Conservation (phyloP, 2,113 vertebrate genomes). For the Muscicapa adusta region DNA sequence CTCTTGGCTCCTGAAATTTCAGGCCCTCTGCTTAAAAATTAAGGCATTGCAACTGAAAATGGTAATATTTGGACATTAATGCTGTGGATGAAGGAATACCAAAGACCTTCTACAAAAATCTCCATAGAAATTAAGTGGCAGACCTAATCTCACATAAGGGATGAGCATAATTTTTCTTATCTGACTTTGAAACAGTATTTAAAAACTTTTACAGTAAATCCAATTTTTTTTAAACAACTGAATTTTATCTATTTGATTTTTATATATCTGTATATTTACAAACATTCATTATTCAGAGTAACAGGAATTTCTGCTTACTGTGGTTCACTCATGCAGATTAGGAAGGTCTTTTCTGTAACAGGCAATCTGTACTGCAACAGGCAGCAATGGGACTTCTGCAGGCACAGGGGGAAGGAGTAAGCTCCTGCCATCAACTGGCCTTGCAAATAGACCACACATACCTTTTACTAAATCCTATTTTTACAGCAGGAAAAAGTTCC, state of each 20-base stretch:
- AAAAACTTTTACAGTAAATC: not conserved
- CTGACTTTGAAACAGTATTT: not conserved
- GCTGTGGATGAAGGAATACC: slow-evolving; percentile 92
- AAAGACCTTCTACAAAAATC: slow-evolving; percentile 74
- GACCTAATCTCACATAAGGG: not conserved
- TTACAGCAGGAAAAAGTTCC: slow-evolving; percentile 22
- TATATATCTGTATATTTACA: not conserved
- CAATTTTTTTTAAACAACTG: not conserved
- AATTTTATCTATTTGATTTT: not conserved
- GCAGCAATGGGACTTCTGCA: slow-evolving; percentile 8
- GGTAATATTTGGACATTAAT: slow-evolving; percentile 69
- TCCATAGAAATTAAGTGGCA: slow-evolving; percentile 30
- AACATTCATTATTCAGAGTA: slow-evolving; percentile 45
- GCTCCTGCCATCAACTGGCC: not conserved
- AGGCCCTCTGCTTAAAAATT: slow-evolving; percentile 80
- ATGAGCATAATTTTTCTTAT: not conserved
- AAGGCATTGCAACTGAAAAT: slow-evolving; percentile 94
- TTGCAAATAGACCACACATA: not conserved
- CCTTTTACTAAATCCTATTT: slow-evolving; percentile 38
- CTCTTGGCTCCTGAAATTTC: slow-evolving; percentile 67
- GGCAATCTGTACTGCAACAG: not conserved
- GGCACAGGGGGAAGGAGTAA: not conserved
- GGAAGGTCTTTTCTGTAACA: slow-evolving; percentile 27
- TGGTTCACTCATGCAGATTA: not conserved
- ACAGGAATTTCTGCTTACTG: slow-evolving; percentile 31